phyloP scores from a whole-genome alignment of 2,797 vertebrate genomes.

The Acipenser transmontanus region DNA sequence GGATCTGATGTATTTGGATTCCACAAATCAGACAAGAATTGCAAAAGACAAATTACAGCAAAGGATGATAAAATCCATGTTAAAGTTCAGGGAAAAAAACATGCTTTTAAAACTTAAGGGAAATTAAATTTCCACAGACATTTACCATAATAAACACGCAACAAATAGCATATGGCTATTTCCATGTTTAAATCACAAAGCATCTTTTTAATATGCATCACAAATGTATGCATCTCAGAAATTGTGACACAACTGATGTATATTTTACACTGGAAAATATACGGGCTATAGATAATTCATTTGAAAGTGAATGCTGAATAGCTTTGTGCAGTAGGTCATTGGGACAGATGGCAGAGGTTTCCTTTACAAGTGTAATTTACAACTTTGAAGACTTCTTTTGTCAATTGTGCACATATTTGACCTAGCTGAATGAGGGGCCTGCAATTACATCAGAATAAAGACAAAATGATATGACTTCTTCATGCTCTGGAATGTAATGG shows the following conservation, averaged over 20 bases:
- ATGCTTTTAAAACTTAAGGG: too few species aligned
- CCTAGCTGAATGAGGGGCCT: neutral
- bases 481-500: too few species aligned
- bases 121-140: too few species aligned
- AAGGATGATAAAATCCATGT: too few species aligned
- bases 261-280: neutral
- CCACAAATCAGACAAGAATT: too few species aligned
- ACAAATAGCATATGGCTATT: too few species aligned
- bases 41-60: too few species aligned
- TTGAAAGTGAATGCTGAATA: constrained; percentile 29
- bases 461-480: constrained; percentile 31
- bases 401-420: constrained; percentile 12
- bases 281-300: neutral
- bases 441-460: constrained; percentile 16
- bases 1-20: too few species aligned
- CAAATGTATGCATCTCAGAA: neutral
- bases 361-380: neutral
- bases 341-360: constrained; percentile 26
- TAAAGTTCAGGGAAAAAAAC: too few species aligned
- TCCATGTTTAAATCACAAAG: too few species aligned
- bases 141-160: too few species aligned
- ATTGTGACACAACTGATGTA: neutral
- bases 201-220: too few species aligned
- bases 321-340: constrained; percentile 22
- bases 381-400: constrained; percentile 17